These are phyloP conservation scores for Acanthisitta chloris DNA, from an alignment of 2,113 vertebrate genomes.

Conservation along the genomic window DNA sequence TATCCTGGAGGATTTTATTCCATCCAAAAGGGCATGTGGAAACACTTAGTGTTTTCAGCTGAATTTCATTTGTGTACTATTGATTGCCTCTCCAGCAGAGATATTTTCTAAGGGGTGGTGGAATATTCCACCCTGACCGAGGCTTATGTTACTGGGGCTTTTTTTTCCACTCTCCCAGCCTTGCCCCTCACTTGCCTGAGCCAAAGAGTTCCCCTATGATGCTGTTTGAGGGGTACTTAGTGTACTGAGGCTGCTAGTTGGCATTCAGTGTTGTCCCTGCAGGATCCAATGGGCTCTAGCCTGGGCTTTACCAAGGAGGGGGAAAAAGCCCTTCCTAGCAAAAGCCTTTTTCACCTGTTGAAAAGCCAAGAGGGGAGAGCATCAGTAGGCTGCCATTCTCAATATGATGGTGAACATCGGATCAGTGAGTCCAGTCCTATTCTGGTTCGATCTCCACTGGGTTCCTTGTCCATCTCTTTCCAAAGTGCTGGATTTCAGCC, in stretches of 20 bases:
- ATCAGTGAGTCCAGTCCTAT: not conserved
- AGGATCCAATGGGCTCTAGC: not conserved
- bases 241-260: not conserved
- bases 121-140: not conserved
- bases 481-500: not conserved
- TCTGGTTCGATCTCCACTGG: rapidly evolving
- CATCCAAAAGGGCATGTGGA: slow-evolving; percentile 14
- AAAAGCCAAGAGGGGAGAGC: not conserved
- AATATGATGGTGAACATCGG: rapidly evolving
- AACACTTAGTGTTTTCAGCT: slow-evolving; percentile 16
- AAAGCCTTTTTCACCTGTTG: slow-evolving; percentile 31
- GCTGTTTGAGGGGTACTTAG: not conserved
- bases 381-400: not conserved
- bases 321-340: not conserved
- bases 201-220: not conserved
- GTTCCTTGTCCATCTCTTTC: not conserved
- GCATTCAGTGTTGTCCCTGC: rapidly evolving
- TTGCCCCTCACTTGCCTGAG: not conserved
- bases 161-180: not conserved
- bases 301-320: not conserved
- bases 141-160: not conserved
- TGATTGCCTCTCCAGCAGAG: not conserved
- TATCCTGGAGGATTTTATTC: slow-evolving; percentile 9
- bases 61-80: slow-evolving; percentile 7
- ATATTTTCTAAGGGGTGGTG: not conserved